Percentiles rank a stretch among this genome's conserved stretches.
Evolutionary conservation across 2,888 invertebrate genomes (phyloP).

Genomic region (Drosophila gaucha): DNA sequence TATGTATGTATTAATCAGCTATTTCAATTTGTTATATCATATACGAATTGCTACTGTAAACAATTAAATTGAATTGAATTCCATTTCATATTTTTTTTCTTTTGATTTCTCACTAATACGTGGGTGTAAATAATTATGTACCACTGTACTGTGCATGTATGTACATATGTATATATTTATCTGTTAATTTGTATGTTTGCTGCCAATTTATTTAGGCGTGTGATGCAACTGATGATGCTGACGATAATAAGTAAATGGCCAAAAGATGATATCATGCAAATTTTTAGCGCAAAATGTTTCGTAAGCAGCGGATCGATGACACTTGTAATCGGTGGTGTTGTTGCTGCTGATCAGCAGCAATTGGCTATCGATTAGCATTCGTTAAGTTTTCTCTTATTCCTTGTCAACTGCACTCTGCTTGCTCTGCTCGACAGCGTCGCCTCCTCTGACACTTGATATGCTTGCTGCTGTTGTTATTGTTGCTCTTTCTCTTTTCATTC

Average conservation of each 20-base stretch:
- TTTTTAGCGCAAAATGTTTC: conserved; percentile 58
- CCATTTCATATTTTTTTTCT: neutral
- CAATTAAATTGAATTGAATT: conserved; percentile 9
- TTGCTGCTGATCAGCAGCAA: conserved; percentile 29
- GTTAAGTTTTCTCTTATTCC: conserved; percentile 7
- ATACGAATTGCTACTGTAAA: conserved; percentile 5
- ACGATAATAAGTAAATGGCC: conserved; percentile 25
- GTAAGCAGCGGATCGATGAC: conserved; percentile 33
- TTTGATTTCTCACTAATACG: conserved; percentile 5
- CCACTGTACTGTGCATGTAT: conserved; percentile 1
- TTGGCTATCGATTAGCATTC: conserved; percentile 45
- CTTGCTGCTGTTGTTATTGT: conserved; percentile 20
- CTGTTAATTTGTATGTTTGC: conserved; percentile 27
- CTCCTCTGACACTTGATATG: conserved; percentile 46
- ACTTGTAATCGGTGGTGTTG: conserved; percentile 20
- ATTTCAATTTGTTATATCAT: conserved; percentile 7
- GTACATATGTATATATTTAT: conserved; percentile 9
- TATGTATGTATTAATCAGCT: neutral
- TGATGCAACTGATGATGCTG: conserved; percentile 37
- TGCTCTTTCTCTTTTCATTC: conserved; percentile 43
- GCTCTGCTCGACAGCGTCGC: conserved; percentile 24
- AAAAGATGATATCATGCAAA: conserved; percentile 69
- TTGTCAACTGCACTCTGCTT: conserved; percentile 22
- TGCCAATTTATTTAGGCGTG: conserved; percentile 36
- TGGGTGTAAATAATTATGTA: conserved; percentile 33